Base-by-base conservation (phyloP, 37 sponge, comb jelly and placozoan genomes). In the Oscarella lobularis region DNA sequence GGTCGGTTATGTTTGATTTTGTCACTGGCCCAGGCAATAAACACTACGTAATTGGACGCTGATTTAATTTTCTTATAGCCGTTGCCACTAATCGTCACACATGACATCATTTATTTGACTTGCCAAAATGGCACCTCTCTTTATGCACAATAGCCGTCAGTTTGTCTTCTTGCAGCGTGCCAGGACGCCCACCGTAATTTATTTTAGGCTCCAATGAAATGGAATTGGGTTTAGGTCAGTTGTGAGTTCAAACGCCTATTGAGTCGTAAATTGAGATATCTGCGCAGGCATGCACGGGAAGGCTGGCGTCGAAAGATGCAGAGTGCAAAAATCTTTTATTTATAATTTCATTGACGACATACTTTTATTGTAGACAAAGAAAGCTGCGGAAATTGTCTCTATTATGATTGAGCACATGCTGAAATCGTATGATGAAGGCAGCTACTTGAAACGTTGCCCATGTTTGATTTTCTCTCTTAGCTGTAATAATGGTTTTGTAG, bases 271-370 rank as follows among this genome's bases (percentile, higher is more conserved):
- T 35, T 37, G 37, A 6, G 0, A 30, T 79, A 9, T 75, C 29
- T 36, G 29, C 35, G 33, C 41, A 85, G 95, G 96, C 33, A 96
- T 96, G 38, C 97, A 96, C 70, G 93, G 97, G n/a, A 92, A 96
- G 73, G 88, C 97, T 77, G 97, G 97, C 2, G 83, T 81, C 1
- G 66, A 89, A 31, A 73, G 92, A 36, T 78, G 79, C 27, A 85
- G 86, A 67, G 89, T 84, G 36, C 0, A 40, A 33, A 6, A 6
- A 33, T n/a, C 6, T 31, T 36, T 39, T 3, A 60, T 39, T 68
- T 40, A 35, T 14, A 3, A 39, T 3, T n/a, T 76, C 2, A 2
- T 76, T 1, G 38, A 77, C 2, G n/a, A n/a, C n/a, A n/a, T n/a
- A n/a, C n/a, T 70, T 54, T 32, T 33, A 68, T 2, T 1, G 3